These are phyloP conservation scores for Brachymystax lenok DNA, from an alignment of 2,797 vertebrate species.

Conservation along the genomic window DNA sequence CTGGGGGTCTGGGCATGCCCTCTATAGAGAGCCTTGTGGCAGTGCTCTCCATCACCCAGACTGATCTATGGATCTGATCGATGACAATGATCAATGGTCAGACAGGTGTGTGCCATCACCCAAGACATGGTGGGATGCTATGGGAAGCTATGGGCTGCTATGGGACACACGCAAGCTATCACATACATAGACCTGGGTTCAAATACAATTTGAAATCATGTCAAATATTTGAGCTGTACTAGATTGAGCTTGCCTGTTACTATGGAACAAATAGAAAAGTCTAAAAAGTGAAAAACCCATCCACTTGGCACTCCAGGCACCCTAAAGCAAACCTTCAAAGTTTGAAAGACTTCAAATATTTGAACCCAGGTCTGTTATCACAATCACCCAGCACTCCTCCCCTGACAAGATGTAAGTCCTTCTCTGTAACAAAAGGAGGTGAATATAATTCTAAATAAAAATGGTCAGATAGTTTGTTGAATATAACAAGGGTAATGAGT, in stretches of 20 bases:
- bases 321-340: too few relatives aligned
- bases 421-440: too few relatives aligned
- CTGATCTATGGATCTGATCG: constrained; percentile 60
- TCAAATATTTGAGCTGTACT: neutral
- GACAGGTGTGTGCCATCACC: constrained; percentile 40
- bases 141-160: neutral
- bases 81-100: constrained; percentile 42
- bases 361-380: too few relatives aligned
- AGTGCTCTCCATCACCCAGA: constrained; percentile 68
- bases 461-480: too few relatives aligned
- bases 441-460: too few relatives aligned
- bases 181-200: neutral
- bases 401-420: too few relatives aligned
- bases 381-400: too few relatives aligned
- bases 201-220: neutral
- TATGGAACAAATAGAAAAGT: neutral
- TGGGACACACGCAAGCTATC: neutral
- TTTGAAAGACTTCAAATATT: too few relatives aligned
- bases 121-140: constrained; percentile 35
- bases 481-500: too few relatives aligned
- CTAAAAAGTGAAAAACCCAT: neutral
- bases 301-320: too few relatives aligned
- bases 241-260: neutral
- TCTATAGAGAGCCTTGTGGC: constrained; percentile 82
- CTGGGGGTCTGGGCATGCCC: constrained; percentile 84